A percentile compares a stretch with the other conserved stretches of the same genome.
Conservation (phyloP, 2,797 vertebrate genomes). For the Echiichthys vipera region DNA sequence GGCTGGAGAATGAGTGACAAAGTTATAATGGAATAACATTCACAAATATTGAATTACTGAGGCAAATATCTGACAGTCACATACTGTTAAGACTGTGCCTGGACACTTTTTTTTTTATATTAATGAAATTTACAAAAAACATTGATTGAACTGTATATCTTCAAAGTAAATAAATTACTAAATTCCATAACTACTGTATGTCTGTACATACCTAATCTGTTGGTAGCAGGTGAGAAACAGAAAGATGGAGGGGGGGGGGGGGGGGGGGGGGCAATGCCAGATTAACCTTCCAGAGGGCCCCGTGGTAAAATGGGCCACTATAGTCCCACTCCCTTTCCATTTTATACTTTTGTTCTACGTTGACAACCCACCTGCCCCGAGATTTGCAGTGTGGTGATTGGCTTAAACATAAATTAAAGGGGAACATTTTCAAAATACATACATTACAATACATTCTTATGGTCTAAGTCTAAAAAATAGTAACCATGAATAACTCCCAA, state of each 20-base stretch:
- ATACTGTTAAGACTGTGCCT: slow-evolving; percentile 16
- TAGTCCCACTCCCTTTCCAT: not conserved
- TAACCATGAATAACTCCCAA: no score
- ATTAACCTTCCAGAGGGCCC: not conserved
- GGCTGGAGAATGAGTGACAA: slow-evolving; percentile 33
- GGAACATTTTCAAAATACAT: no score
- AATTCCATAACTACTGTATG: not conserved
- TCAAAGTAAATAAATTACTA: not conserved
- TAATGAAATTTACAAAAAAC: no score
- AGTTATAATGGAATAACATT: slow-evolving; percentile 35
- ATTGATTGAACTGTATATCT: not conserved
- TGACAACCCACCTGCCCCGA: not conserved
- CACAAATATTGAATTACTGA: slow-evolving; percentile 33
- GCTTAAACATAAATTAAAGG: slow-evolving; percentile 13
- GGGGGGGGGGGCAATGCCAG: not conserved
- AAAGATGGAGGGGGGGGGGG: not conserved
- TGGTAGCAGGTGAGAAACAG: not conserved
- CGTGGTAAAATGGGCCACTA: not conserved
- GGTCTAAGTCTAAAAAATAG: no score
- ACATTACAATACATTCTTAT: no score
- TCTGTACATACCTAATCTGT: not conserved
- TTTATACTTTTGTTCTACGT: not conserved
- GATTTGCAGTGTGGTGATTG: not conserved
- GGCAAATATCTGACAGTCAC: slow-evolving; percentile 37
- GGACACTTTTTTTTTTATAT: not conserved